Base-by-base conservation (phyloP, 2,797 vertebrate genomes). In the Melanotaenia pygmaea region DNA sequence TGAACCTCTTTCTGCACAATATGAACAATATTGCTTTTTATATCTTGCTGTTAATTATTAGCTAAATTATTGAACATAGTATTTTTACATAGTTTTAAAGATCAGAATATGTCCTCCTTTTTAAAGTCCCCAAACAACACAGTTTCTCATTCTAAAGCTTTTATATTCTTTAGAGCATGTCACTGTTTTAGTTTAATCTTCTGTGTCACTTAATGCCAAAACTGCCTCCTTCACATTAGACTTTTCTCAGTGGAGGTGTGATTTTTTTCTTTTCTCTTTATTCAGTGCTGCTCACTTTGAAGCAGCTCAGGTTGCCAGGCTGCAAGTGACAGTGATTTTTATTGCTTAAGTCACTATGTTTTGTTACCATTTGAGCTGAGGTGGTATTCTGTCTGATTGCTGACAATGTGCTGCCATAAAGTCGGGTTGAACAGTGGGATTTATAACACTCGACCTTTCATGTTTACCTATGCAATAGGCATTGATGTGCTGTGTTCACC, bases 271-370 rank as follows among this genome's bases (percentile, higher is more conserved):
- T 47, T 80, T 37, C 16, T 28, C 37, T 11, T 7, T 20, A 45
- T 45, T 45, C 6, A 20, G 13, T 20, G 72, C 58, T 84, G 78
- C 76, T 89, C 82, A 74, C 30, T 83, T 86, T 64, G 65, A 64
- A 86, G 79, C 34, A 0, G 38, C 3, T 12, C 68, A 60, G 56
- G 54, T 30, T 87, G 84, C 69, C 76, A 65, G 73, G 38, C 66
- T 0, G 4, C 38, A 26, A 65, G 59, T 63, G 56, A 51, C 59
- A 45, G 63, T 69, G 58, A 32, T 40, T 74, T 82, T 22, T 32
- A 45, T 83, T 83, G 78, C 76, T 79, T 66, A 69, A 73, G 73
- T 80, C 30, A 0, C 45, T 74, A 64, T 76, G 47, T 82, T 85
- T 78, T 73, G 66, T 74, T 74, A 53, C 56, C n/a, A 45, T 54